Percentiles rank a stretch among this genome's conserved stretches.
phyloP scores from a whole-genome alignment of 2,888 invertebrate genomes.

The Metallyticus violacea region DNA sequence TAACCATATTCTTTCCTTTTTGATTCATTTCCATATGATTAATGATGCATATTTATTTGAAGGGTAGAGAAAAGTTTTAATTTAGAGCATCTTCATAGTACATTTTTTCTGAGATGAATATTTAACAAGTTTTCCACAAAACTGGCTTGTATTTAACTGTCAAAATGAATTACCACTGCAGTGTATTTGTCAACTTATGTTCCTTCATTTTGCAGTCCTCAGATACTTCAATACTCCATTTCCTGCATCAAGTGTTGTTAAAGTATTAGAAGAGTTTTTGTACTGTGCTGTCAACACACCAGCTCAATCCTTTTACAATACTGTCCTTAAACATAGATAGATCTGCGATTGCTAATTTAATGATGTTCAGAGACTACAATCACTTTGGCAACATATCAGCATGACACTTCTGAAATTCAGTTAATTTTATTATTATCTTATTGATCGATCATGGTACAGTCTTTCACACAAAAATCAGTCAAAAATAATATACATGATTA shows the following conservation, averaged over 20 bases:
- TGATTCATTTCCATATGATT: not conserved
- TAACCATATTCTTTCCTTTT: not conserved
- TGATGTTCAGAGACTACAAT: slow-evolving; percentile 6
- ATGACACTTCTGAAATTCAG: not conserved
- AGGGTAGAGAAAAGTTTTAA: not conserved
- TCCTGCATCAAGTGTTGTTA: not conserved
- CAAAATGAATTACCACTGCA: not conserved
- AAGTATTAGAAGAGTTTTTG: not conserved
- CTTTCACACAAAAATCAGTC: not conserved
- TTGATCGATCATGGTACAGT: not conserved
- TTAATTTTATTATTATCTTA: not conserved
- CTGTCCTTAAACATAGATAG: slow-evolving; percentile 11
- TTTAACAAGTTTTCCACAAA: not conserved
- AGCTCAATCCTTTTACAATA: not conserved
- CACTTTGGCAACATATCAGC: not conserved
- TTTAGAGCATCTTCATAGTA: not conserved
- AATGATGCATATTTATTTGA: not conserved
- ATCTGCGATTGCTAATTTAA: not conserved
- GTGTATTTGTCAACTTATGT: not conserved
- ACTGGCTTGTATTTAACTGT: not conserved
- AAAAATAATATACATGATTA: not conserved
- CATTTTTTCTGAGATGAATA: not conserved
- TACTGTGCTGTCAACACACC: not conserved
- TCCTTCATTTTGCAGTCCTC: not conserved
- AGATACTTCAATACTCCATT: not conserved